Conservation (phyloP, 2,888 invertebrate genomes). For the Nematopogon swammerdamellus region DNA sequence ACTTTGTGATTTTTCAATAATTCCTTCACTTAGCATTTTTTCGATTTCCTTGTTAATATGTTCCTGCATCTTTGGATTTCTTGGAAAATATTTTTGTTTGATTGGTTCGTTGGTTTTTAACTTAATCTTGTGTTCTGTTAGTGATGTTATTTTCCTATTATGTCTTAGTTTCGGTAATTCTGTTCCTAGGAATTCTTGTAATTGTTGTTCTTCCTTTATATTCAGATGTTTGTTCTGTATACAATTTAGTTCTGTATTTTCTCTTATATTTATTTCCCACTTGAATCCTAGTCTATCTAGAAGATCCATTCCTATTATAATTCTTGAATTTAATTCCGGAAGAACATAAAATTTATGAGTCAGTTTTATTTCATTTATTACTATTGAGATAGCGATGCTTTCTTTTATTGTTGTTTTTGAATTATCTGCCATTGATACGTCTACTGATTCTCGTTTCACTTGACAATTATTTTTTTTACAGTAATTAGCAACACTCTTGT, state of each 20-base stretch:
- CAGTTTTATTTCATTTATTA: neutral
- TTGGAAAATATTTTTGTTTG: conserved; percentile 8
- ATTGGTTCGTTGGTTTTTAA: conserved; percentile 5
- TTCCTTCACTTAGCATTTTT: conserved; percentile 9
- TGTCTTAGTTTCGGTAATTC: neutral
- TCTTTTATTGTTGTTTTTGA: neutral
- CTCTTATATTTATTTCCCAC: neutral
- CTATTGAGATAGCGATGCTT: neutral
- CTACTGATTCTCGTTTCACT: neutral
- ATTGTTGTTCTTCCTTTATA: neutral
- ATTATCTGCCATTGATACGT: neutral
- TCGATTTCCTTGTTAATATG: conserved; percentile 9
- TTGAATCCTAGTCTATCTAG: neutral
- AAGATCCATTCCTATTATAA: neutral
- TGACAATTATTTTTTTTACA: neutral
- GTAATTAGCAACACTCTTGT: neutral
- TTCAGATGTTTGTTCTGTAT: neutral
- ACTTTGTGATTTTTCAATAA: too few relatives aligned
- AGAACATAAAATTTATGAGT: neutral
- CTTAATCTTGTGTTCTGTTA: conserved; percentile 1
- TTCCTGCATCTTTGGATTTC: conserved; percentile 7
- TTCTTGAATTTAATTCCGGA: neutral
- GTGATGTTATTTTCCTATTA: neutral
- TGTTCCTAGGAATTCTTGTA: neutral
- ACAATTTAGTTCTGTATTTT: neutral